Base-by-base conservation (phyloP, 1,140 invertebrate species). In the Elysia chlorotica region DNA sequence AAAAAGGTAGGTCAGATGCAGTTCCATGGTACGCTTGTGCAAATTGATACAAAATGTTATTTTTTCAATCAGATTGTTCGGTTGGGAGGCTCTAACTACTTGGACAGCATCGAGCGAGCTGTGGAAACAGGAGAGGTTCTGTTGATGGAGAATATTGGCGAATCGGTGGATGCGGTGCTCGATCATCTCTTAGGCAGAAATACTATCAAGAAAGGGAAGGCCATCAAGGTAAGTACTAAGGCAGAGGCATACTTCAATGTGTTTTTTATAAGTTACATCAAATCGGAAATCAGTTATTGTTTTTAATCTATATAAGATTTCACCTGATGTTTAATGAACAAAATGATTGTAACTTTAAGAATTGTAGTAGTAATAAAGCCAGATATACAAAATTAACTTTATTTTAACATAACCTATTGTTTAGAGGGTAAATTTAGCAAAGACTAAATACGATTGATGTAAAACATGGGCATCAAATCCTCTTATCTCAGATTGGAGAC, bases 71-170 rank as follows among this genome's bases (percentile, higher is more conserved):
- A 67, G 65, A 65, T 96, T 0, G 93, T 98, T 75, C 90, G 95
- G 41, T 87, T 98, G 28, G 96, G 95, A 5, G 93, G 96, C 84
- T 93, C 94, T 83, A 95, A 94, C 70, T 97, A 94, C 82, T 88
- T 98, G 75, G 96, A 98, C 79, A 92, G 91, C 0, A 94, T 99
- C 79, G 97, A 98, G 85, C 91, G 92, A 80, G 94, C 94, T 31
- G 91, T 98, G 53, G 92, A 91, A 19, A 88, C 89, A 78, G 97
- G 97, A 21, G 89, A 92, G 71, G 95, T 92, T 0, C 94, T 98
- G 0, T 86, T 99, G 1, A 89, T 98, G 35, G 96, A 99, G 89
- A 97, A 97, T 86, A 96, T 99, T 78, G 94, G 92, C 23, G 96
- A 98, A 89, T 92, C 91, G 70, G 91, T 98, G 23, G 96, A 99